These are phyloP conservation scores for Enhydra lutris DNA, from an alignment of 2,113 vertebrate species.

Conservation along the genomic window DNA sequence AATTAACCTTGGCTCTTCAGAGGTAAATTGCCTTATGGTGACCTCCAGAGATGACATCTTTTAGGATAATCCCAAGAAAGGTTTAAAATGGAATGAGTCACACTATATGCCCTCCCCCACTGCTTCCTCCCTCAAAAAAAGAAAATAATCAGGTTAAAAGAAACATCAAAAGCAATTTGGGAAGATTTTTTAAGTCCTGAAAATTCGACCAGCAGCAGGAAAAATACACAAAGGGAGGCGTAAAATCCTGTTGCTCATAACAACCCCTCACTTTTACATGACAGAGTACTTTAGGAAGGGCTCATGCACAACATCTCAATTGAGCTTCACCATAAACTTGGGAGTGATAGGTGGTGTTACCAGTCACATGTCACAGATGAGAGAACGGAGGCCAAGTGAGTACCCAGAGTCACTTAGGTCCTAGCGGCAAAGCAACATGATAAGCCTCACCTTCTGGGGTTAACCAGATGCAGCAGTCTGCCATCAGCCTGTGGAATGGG, in stretches of 20 bases:
- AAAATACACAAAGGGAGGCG: not conserved
- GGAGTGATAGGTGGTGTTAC: not conserved
- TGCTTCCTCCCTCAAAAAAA: not conserved
- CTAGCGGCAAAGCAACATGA: not conserved
- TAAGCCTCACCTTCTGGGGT: not conserved
- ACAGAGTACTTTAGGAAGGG: not conserved
- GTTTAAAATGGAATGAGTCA: not conserved
- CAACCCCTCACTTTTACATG: not conserved
- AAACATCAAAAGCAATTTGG: not conserved
- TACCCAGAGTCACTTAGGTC: not conserved
- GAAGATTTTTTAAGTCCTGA: not conserved
- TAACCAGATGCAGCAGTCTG: no score
- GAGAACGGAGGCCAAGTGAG: not conserved
- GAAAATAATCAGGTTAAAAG: conserved; percentile 41
- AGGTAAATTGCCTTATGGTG: not conserved
- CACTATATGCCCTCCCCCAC: rapidly evolving
- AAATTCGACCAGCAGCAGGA: not conserved
- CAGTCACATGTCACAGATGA: not conserved
- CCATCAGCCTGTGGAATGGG: no score
- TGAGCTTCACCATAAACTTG: not conserved
- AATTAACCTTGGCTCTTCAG: not conserved
- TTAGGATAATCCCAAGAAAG: not conserved
- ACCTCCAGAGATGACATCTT: not conserved
- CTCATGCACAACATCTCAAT: not conserved
- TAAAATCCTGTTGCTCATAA: not conserved